Base-by-base conservation (phyloP, 2,113 vertebrate genomes). In the Zosterops japonicus region DNA sequence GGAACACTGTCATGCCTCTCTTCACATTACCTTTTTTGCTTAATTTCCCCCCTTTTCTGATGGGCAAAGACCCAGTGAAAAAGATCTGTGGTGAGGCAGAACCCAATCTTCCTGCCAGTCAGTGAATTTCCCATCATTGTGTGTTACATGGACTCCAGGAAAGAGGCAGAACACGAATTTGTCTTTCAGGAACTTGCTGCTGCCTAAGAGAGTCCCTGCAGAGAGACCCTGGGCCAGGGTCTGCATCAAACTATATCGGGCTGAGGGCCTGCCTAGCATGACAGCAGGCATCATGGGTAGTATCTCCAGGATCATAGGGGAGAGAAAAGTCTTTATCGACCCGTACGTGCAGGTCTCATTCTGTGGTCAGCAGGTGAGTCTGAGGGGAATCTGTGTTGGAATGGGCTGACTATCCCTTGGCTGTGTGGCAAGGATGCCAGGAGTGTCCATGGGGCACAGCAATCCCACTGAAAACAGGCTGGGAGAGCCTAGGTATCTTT, bases 151-250 rank as follows among this genome's bases (percentile, higher is more conserved):
- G 53, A 16, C 50, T 70, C 33, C 74, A 81, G n/a, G 27, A 59
- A 46, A 71, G 46, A 53, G 8, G 14, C n/a, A 56, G 63, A 80
- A 59, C 21, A 44, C 15, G 8, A 63, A 68, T 61, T 46, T 94
- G 77, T 60, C 31, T 88, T 93, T 47, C 78, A 99, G 99, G 96
- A 99, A 99, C 94, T 95, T 99, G 90, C 93, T 99, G 67, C 98
- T 99, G 75, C 99, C 99, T 31, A 99, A 98, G 57, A 97, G 98
- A 50, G 97, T 99, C 95, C 96, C 98, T 9, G 98, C 98, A 13
- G 98, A 99, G 92, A 98, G 99, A 39, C 99, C 98, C 0, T 99
- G 99, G 99, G 99, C 99, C 64, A 98, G 98, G 64, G 97, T 99
- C 84, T 97, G 98, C 36, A 70, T 99, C 75, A 98, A 98, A 49